phyloP scores from a whole-genome alignment of 2,888 invertebrate species.

The Halictus ligatus region DNA sequence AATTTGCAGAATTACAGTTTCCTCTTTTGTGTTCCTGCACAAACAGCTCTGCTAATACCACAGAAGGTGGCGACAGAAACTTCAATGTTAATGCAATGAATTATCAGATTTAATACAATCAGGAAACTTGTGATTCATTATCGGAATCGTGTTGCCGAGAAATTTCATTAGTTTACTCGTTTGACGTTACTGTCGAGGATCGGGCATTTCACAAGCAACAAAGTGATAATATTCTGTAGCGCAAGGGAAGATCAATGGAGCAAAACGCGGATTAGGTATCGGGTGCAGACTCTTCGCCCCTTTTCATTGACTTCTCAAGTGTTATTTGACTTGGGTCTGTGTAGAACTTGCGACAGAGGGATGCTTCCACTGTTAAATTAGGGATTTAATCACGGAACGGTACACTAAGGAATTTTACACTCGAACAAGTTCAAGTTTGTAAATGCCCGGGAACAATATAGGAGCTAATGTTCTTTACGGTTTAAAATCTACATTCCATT shows the following conservation, averaged over 20 bases:
- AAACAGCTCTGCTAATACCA: background rate
- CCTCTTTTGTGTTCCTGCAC: background rate
- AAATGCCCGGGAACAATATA: slow-evolving; percentile 3
- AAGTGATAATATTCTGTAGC: background rate
- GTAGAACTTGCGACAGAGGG: slow-evolving; percentile 15
- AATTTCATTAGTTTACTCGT: too few species aligned
- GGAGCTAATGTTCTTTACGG: slow-evolving; percentile 8
- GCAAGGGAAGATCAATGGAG: background rate
- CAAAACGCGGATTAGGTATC: background rate
- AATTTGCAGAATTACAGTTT: background rate
- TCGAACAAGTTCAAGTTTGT: slow-evolving; percentile 29
- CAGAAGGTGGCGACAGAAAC: background rate
- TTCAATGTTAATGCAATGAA: background rate
- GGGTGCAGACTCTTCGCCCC: background rate
- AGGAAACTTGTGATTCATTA: too few species aligned
- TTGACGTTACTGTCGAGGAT: background rate
- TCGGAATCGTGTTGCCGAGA: too few species aligned
- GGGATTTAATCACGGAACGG: slow-evolving; percentile 32
- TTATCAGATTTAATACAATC: too few species aligned
- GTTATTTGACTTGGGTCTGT: slow-evolving; percentile 18
- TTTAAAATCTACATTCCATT: slow-evolving; percentile 13
- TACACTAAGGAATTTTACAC: slow-evolving; percentile 26
- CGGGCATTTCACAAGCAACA: background rate
- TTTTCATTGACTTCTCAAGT: slow-evolving; percentile 21
- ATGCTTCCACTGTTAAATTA: slow-evolving; percentile 26